Evolutionary conservation across 1,140 invertebrate species (phyloP), one percentile per base, ranked within the genome.

Genomic region (Caenorhabditis inopinata): DNA sequence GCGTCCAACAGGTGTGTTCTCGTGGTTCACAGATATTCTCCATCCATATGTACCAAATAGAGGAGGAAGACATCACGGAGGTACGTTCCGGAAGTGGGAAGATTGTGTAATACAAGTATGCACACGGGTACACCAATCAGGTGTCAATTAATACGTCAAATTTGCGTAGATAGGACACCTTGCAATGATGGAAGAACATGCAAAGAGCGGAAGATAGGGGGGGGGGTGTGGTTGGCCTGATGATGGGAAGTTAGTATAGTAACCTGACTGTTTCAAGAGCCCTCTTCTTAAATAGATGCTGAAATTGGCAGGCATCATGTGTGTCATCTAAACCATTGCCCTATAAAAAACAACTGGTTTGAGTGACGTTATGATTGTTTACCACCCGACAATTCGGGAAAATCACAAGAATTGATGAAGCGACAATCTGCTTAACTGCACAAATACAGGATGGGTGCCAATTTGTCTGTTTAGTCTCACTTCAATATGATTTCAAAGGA

Each of bases 281-380:
- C 11, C 2, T 3, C 23, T 12, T 21, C 58, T 68, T 68, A 68
- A 38, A 68, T 68, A 68, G 32, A n/a, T 5, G 14, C 58, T 38
- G 32, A 68, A 68, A 68, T 68, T 68, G 58, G 58, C 58, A 68
- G 58, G 29, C 27, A n/a, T n/a, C n/a, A n/a, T n/a, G n/a, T n/a
- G n/a, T n/a, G n/a, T n/a, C 14, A 14, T 32, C 18, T 2, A 3
- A 14, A 58, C 14, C 29, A 16, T 9, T 21, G 16, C 25, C 23
- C 32, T 18, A 11, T 12, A 7, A 42, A 68, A 68, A 68, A 68
- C 58, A 68, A 32, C 58, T 68, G 58, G 32, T 58, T 58, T 58
- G 58, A 68, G 32, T 68, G 58, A 32, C 58, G 32, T 68, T 21
- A 29, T 32, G 18, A 14, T 16, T 58, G 58, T 68, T 68, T 42